phyloP scores from a whole-genome alignment of 2,888 invertebrate genomes.

The Dyspetes luteomarginatus region DNA sequence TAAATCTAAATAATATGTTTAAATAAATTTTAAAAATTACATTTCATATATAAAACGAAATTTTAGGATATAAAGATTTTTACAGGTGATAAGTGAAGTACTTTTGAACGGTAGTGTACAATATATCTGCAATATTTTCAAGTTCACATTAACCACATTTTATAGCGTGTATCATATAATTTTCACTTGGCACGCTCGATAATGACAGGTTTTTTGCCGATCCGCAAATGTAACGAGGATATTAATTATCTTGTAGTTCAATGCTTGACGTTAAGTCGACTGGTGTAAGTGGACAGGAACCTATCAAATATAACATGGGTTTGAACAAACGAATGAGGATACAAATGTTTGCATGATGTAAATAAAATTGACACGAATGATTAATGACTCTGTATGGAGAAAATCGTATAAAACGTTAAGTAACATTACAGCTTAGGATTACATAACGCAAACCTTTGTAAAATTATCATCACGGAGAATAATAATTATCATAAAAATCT shows the following conservation, averaged over 20 bases:
- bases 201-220: not conserved
- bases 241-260: slow-evolving; percentile 17
- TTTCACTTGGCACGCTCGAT: slow-evolving; percentile 8
- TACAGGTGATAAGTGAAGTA: too few relatives aligned
- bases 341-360: not conserved
- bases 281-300: not conserved
- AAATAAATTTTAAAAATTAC: too few relatives aligned
- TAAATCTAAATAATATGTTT: too few relatives aligned
- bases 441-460: too few relatives aligned
- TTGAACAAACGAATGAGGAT: not conserved
- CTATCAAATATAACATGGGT: too few relatives aligned
- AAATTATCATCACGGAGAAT: too few relatives aligned
- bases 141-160: not conserved
- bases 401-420: too few relatives aligned
- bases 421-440: too few relatives aligned
- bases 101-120: too few relatives aligned
- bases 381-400: not conserved
- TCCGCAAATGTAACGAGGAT: not conserved
- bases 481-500: too few relatives aligned
- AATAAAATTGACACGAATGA: slow-evolving; percentile 6
- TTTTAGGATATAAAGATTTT: too few relatives aligned
- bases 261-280: not conserved
- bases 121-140: not conserved
- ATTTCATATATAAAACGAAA: too few relatives aligned
- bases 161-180: not conserved